A percentile compares a stretch with the other conserved stretches of the same genome.
phyloP scores from a whole-genome alignment of 1,140 invertebrate genomes.

The Venturia canescens region DNA sequence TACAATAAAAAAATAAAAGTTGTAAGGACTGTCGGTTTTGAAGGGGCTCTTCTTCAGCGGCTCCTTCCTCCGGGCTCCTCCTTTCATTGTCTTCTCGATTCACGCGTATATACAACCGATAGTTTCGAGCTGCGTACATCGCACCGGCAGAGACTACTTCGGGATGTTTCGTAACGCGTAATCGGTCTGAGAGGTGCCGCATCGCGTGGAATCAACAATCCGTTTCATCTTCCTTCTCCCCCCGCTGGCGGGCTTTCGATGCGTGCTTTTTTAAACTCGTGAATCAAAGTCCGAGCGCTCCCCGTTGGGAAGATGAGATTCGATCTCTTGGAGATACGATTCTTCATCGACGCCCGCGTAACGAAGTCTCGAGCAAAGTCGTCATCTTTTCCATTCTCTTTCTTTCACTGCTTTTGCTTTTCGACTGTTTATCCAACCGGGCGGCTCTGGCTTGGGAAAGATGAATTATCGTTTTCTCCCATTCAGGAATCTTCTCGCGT shows the following conservation, averaged over 20 bases:
- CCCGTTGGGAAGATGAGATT: conserved; percentile 9
- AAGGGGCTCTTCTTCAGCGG: conserved; percentile 20
- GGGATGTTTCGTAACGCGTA: conserved; percentile 2
- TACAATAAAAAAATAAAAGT: conserved; percentile 7
- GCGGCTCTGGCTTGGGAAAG: neutral
- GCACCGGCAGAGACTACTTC: neutral
- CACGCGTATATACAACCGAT: neutral
- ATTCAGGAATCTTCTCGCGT: too few species aligned
- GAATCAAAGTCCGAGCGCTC: neutral
- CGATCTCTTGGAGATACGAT: neutral
- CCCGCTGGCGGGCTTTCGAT: neutral
- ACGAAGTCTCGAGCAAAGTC: neutral
- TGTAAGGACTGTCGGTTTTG: conserved; percentile 19
- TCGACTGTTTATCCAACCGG: neutral
- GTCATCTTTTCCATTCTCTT: neutral
- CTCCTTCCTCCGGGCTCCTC: conserved; percentile 50
- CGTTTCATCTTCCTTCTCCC: neutral
- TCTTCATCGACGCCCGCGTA: conserved; percentile 15
- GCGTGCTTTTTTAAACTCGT: neutral
- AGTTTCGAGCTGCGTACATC: neutral
- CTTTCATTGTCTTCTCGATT: conserved; percentile 23
- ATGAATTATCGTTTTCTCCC: neutral
- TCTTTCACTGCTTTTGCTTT: neutral
- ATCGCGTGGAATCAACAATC: conserved; percentile 13
- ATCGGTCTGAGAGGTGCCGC: conserved; percentile 8